Base-by-base conservation (phyloP, 2,797 vertebrate species). In the Vultur gryphus region DNA sequence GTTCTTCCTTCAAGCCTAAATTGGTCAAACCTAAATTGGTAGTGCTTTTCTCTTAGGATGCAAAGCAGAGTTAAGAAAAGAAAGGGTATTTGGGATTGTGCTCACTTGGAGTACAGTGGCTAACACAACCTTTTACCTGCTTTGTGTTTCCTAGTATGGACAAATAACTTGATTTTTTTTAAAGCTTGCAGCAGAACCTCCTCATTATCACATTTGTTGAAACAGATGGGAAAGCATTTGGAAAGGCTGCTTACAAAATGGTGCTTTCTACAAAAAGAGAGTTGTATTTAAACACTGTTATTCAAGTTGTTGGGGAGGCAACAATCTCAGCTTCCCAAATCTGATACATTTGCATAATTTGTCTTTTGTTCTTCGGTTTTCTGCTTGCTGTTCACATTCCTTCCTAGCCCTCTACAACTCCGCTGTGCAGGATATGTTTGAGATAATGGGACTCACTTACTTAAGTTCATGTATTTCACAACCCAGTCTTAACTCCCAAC, bases 171-270 rank as follows among this genome's bases (percentile, higher is more conserved):
- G 55, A 82, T 84, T 92, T 95, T 81, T 95, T 70, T 84, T 43
- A 37, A 92, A 97, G 93, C 92, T 96, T 96, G 93, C 96, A 97
- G 91, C 95, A 97, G 94, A 97, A 95, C 96, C 95, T 97, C 93
- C 97, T 98, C 97, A 98, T 98, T 98, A 98, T 98, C 98, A 98
- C 98, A 98, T 98, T 98, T 98, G 97, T 96, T 44, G 95, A 97
- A 98, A 97, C 98, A 98, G 98, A 98, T 98, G 98, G 98, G 96
- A 92, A 97, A 98, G 94, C 98, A 98, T 98, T 98, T 98, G 98
- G 98, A 97, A 95, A 89, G 91, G 94, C 95, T 95, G 96, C 89
- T 97, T 97, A 83, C 75, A 97, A 96, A 94, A 80, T 51, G 61
- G 26, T 92, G 85, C 95, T 97, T 97, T 98, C 97, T 96, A 97